phyloP scores from a whole-genome alignment of 2,113 vertebrate genomes.

The Barbus barbus region DNA sequence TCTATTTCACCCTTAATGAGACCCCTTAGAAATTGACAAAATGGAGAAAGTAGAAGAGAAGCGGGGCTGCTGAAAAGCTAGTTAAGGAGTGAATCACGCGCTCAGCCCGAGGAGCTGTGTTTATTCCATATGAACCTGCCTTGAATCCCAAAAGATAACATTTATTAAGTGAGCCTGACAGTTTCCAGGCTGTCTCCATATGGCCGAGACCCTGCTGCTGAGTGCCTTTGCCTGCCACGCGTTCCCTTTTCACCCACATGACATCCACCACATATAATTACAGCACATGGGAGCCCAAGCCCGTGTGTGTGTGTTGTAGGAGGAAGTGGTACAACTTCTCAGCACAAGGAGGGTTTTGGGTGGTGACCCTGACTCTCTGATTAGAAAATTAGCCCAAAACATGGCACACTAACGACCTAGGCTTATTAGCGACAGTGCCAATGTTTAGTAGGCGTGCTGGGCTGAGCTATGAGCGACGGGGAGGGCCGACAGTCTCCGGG shows the following conservation, averaged over 20 bases:
- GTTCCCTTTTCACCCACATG: constrained; percentile 81
- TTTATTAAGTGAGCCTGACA: constrained; percentile 85
- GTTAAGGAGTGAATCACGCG: constrained; percentile 65
- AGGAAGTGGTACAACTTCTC: constrained; percentile 60
- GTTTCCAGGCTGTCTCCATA: constrained; percentile 84
- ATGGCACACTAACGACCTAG: constrained; percentile 60
- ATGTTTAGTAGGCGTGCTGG: constrained; percentile 47
- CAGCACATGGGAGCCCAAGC: constrained; percentile 57
- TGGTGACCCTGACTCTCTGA: constrained; percentile 47
- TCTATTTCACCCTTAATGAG: constrained; percentile 31
- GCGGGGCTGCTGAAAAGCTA: constrained; percentile 25
- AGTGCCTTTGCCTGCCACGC: constrained; percentile 71
- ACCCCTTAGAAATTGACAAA: constrained; percentile 41
- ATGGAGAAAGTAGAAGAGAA: constrained; percentile 20
- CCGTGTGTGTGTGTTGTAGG: constrained; percentile 15
- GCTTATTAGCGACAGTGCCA: constrained; percentile 49
- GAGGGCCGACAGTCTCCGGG: not conserved
- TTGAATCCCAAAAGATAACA: constrained; percentile 81
- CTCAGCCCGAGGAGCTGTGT: constrained; percentile 76
- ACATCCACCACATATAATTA: constrained; percentile 75
- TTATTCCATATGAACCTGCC: constrained; percentile 75
- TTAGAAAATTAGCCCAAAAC: constrained; percentile 59
- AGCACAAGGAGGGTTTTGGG: constrained; percentile 62
- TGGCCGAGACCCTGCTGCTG: constrained; percentile 73
- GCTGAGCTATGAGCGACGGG: constrained; percentile 20